Conservation (phyloP, 2,113 vertebrate genomes). For the Danionella cerebrum region DNA sequence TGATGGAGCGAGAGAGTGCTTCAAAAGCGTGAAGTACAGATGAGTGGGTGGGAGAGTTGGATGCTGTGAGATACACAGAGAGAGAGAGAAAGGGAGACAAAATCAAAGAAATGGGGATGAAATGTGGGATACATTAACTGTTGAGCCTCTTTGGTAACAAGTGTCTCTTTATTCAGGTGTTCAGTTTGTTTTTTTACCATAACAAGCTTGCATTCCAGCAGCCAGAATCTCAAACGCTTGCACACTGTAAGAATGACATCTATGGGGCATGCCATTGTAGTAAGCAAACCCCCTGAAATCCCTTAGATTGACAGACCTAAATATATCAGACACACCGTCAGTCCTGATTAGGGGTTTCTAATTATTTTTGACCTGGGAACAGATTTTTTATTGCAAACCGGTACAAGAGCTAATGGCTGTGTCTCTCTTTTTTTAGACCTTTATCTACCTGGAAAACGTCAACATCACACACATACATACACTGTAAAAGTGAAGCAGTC, state of each 20-base stretch:
- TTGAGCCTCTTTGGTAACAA: conserved; percentile 21
- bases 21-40: conserved; percentile 10
- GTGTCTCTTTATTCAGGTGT: conserved; percentile 27
- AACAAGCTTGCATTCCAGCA: conserved; percentile 40
- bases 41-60: neutral
- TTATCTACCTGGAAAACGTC: too few species aligned
- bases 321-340: neutral
- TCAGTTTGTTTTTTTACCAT: conserved; percentile 18
- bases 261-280: neutral
- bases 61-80: neutral
- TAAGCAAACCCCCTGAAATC: neutral
- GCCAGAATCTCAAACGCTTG: neutral
- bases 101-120: neutral
- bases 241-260: neutral
- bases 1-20: neutral
- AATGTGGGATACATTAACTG: conserved; percentile 29
- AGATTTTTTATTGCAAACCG: too few species aligned
- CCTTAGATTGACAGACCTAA: neutral
- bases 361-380: too few species aligned
- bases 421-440: too few species aligned
- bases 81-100: conserved; percentile 17
- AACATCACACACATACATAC: too few species aligned
- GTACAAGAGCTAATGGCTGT: too few species aligned
- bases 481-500: too few species aligned
- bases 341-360: too few species aligned